Evolutionary conservation across 2,113 vertebrate genomes (phyloP).

Genomic region (Paramormyrops kingsleyae): DNA sequence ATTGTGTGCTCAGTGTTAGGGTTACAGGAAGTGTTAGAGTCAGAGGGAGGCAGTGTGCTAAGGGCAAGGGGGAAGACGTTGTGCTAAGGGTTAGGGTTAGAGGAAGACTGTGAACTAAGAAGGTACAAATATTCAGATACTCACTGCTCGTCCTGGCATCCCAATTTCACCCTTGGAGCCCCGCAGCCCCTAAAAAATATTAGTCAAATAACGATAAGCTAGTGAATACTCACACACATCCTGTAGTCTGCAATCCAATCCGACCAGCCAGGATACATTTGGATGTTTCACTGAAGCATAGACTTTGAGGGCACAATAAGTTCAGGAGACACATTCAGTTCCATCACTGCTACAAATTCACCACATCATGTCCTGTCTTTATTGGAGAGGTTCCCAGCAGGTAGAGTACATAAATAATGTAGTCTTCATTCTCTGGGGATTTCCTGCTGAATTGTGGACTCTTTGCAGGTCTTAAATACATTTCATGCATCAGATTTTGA

Average conservation of each 20-base stretch:
- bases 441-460: neutral
- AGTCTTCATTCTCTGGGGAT: neutral
- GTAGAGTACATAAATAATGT: neutral
- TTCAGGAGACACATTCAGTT: neutral
- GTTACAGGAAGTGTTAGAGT: neutral
- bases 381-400: neutral
- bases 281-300: neutral
- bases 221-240: neutral
- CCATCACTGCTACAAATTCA: neutral
- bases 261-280: neutral
- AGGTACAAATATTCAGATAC: slow-evolving; percentile 31
- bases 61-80: neutral
- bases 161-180: slow-evolving; percentile 90
- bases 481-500: neutral
- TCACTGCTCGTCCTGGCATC: slow-evolving; percentile 86
- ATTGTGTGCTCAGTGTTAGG: neutral
- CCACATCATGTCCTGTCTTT: neutral
- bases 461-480: neutral
- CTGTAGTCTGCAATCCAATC: neutral
- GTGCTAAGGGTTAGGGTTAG: neutral
- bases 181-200: slow-evolving; percentile 60
- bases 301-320: neutral
- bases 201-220: neutral
- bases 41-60: neutral
- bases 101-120: neutral